A percentile compares a stretch with the other conserved stretches of the same genome.
Conservation (phyloP, 2,113 vertebrate species). For the Stegostoma tigrinum region DNA sequence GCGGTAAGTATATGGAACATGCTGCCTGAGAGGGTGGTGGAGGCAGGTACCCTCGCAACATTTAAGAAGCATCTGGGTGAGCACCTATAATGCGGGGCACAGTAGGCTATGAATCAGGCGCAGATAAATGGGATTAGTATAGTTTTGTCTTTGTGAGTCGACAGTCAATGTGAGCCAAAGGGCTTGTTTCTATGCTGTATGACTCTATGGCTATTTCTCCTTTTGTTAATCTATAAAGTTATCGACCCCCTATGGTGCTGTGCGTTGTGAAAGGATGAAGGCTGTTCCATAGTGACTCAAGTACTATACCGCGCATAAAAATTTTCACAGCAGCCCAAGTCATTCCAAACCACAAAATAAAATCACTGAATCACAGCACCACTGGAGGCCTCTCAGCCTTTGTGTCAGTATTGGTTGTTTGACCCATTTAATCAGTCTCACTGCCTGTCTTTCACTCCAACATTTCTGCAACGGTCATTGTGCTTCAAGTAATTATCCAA, state of each 20-base stretch:
- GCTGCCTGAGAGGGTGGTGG: too few relatives aligned
- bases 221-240: neutral
- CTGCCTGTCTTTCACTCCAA: neutral
- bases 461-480: neutral
- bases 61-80: too few relatives aligned
- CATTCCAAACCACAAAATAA: neutral
- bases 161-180: too few relatives aligned
- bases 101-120: too few relatives aligned
- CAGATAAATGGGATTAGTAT: too few relatives aligned
- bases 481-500: neutral
- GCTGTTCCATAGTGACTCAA: neutral
- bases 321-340: too few relatives aligned
- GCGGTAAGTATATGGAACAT: too few relatives aligned
- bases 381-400: neutral
- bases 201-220: neutral
- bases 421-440: neutral
- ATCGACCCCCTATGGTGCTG: neutral
- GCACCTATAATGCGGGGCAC: too few relatives aligned
- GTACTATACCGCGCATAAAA: neutral
- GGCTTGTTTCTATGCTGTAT: too few relatives aligned
- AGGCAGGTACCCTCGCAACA: too few relatives aligned
- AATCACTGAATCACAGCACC: neutral
- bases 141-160: too few relatives aligned
- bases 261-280: neutral
- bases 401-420: neutral